Evolutionary conservation across 2,113 vertebrate genomes (phyloP).

Genomic region (Micronycteris hirsuta): DNA sequence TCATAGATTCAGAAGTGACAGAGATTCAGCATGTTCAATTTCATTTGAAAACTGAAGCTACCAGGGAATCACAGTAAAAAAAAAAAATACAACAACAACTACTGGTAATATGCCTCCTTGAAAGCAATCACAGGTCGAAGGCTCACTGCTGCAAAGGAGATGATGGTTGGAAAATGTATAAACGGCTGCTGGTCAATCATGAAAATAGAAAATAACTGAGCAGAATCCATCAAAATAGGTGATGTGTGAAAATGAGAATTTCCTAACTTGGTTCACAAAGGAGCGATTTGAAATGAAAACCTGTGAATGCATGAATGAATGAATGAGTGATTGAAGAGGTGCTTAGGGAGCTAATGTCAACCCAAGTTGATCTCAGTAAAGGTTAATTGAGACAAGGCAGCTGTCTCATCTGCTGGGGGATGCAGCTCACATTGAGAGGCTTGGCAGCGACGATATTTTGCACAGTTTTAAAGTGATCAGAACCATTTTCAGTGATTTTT

Average conservation of each 20-base stretch:
- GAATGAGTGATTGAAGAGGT: constrained; percentile 72
- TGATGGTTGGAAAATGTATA: constrained; percentile 65
- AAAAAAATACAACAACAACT: neutral
- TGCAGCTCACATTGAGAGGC: neutral
- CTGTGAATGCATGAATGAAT: constrained; percentile 72
- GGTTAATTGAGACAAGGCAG: constrained; percentile 73
- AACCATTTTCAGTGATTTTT: constrained; percentile 16
- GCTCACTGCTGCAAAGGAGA: constrained; percentile 46
- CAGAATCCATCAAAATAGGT: constrained; percentile 73
- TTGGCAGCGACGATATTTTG: constrained; percentile 26
- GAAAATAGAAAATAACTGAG: constrained; percentile 74
- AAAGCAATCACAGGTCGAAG: constrained; percentile 63
- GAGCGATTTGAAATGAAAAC: constrained; percentile 73
- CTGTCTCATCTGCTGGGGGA: constrained; percentile 56
- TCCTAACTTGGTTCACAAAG: constrained; percentile 73
- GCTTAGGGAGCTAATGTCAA: constrained; percentile 71
- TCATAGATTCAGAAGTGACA: constrained; percentile 57
- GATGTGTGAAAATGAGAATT: constrained; percentile 76
- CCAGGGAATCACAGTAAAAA: neutral
- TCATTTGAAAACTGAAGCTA: constrained; percentile 61
- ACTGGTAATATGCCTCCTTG: constrained; percentile 35
- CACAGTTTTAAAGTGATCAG: constrained; percentile 50
- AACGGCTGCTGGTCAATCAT: constrained; percentile 68
- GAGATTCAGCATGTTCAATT: constrained; percentile 61
- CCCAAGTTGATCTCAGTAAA: constrained; percentile 64